phyloP scores from a whole-genome alignment of 2,113 vertebrate genomes.

The Sitta europaea region DNA sequence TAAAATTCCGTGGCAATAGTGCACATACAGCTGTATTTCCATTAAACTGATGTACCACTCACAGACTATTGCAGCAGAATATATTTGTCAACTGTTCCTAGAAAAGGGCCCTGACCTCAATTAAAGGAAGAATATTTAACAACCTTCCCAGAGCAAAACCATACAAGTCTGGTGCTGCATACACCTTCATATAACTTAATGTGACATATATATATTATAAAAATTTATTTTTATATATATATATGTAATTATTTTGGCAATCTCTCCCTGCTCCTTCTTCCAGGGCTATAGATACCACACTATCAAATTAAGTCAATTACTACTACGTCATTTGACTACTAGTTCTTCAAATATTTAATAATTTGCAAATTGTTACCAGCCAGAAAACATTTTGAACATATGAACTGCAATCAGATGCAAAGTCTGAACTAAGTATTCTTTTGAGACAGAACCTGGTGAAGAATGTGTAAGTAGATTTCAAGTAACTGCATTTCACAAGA shows the following conservation, averaged over 20 bases:
- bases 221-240: too few species aligned
- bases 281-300: fast-evolving
- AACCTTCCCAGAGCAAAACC: not conserved
- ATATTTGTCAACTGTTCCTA: not conserved
- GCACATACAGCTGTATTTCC: not conserved
- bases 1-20: not conserved
- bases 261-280: not conserved
- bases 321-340: not conserved
- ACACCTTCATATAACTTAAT: not conserved
- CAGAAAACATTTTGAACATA: not conserved
- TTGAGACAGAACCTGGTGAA: not conserved
- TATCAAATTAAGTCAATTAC: not conserved
- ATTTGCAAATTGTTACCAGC: not conserved
- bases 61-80: not conserved
- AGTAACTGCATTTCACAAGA: not conserved
- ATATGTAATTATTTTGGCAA: not conserved
- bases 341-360: not conserved
- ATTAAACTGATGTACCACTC: not conserved
- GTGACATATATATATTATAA: not conserved
- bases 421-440: not conserved
- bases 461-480: not conserved
- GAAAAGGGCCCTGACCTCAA: not conserved
- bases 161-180: not conserved
- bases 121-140: not conserved
- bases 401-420: not conserved